Percentiles rank a stretch among this genome's conserved stretches.
These are phyloP conservation scores for Kryphioiulus occultus DNA, from an alignment of 2,888 invertebrate genomes.

Conservation along the genomic window DNA sequence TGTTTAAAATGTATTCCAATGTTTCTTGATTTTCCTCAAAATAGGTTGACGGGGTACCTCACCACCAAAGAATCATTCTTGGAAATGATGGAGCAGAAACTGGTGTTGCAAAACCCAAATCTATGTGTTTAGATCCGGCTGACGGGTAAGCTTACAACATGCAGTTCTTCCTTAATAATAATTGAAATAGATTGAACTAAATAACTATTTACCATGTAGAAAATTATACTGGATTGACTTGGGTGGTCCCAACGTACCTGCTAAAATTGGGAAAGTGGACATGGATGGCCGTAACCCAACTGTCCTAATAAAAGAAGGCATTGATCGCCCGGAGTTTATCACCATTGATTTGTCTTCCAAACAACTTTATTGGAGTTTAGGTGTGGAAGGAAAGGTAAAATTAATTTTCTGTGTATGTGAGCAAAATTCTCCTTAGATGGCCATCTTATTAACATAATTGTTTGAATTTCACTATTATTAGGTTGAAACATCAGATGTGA, in stretches of 20 bases:
- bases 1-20: too few species aligned
- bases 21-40: neutral
- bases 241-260: slow-evolving; percentile 86
- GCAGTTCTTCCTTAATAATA: neutral
- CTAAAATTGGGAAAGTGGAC: slow-evolving; percentile 79
- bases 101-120: slow-evolving; percentile 86
- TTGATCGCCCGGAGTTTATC: slow-evolving; percentile 82
- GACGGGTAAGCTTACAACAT: slow-evolving; percentile 73
- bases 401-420: neutral
- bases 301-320: slow-evolving; percentile 72
- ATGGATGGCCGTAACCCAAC: slow-evolving; percentile 89
- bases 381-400: slow-evolving; percentile 62
- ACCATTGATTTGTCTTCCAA: slow-evolving; percentile 79
- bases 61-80: slow-evolving; percentile 83
- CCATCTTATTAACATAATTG: neutral
- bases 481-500: slow-evolving; percentile 60
- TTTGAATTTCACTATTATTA: neutral
- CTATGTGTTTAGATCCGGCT: slow-evolving; percentile 89
- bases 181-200: neutral
- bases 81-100: slow-evolving; percentile 86
- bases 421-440: neutral
- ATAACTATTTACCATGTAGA: slow-evolving; percentile 62
- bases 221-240: slow-evolving; percentile 96
- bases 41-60: slow-evolving; percentile 78
- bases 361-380: slow-evolving; percentile 82